Base-by-base conservation (phyloP, 2,888 invertebrate genomes). In the Diaphora mendica region DNA sequence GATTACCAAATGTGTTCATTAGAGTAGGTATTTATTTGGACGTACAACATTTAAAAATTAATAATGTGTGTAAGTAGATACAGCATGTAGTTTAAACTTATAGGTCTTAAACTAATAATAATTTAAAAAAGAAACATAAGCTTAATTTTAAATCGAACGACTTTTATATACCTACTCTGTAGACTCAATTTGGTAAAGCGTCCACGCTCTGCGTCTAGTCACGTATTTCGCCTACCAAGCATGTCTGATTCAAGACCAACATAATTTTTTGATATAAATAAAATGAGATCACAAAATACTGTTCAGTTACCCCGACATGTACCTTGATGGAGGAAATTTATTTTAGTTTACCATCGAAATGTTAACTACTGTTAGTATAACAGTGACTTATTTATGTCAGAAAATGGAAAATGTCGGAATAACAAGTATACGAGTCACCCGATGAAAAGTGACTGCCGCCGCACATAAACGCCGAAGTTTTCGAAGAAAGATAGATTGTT, bases 121-220 rank as follows among this genome's bases (percentile, higher is more conserved):
- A 9, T 33, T 35, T 1, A 35, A 64, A 64, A 35, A 35, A 35
- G 11, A 35, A 64, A 64, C 0, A 20, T 15, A 35, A 23, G 9
- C 3, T 77, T 73, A 65, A 59, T 13, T 64, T 48, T 71, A 72
- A 65, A 79, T 79, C 44, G 51, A 78, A 71, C 68, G 73, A 62
- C 62, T 64, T 74, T n/a, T 48, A 70, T 51, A 72, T 64, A 35
- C 33, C 39, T 64, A 35, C 20, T 44, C 26, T 68, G 65, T 33
- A n/a, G 44, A 59, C 26, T 55, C 65, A 77, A 79, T 77, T 75
- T 77, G 20, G 26, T 66, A n/a, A 26, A 30, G 59, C 42, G 66
- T 44, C 66, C 35, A 64, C 23, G 64, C 23, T 66, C 42, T 30
- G 48, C 48, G 30, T n/a, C 48, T 26, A 17, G 42, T 42, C 68